Percentiles rank a stretch among this genome's conserved stretches.
phyloP scores from a whole-genome alignment of 2,888 invertebrate genomes.

The Euspilapteryx auroguttella region DNA sequence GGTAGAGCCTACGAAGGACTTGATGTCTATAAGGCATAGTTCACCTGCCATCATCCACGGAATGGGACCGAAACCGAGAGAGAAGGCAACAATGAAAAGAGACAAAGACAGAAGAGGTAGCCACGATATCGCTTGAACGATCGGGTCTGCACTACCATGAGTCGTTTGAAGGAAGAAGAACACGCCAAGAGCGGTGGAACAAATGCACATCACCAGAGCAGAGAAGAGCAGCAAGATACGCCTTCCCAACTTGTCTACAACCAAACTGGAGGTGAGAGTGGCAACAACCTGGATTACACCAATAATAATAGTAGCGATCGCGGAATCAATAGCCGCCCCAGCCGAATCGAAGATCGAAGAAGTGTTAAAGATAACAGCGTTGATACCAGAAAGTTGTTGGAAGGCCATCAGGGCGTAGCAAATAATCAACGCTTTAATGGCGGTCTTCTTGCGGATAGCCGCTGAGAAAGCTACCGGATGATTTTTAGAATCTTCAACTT shows the following conservation, averaged over 20 bases:
- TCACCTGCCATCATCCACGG: conserved; percentile 86
- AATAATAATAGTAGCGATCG: conserved; percentile 74
- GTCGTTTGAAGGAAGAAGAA: conserved; percentile 63
- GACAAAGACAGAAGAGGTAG: conserved; percentile 75
- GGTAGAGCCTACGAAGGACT: conserved; percentile 74
- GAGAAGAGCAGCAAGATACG: conserved; percentile 75
- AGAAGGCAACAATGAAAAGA: conserved; percentile 78
- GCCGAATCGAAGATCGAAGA: conserved; percentile 72
- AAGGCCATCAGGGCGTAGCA: conserved; percentile 84
- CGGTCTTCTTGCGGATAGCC: conserved; percentile 63
- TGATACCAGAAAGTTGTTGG: conserved; percentile 85
- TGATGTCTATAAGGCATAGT: conserved; percentile 77
- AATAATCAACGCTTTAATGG: conserved; percentile 69
- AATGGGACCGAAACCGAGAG: conserved; percentile 84
- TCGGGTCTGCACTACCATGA: conserved; percentile 20
- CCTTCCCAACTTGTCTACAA: conserved; percentile 82
- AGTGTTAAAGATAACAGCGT: conserved; percentile 82
- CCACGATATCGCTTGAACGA: conserved; percentile 66
- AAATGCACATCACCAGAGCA: conserved; percentile 69
- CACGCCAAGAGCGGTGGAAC: conserved; percentile 69
- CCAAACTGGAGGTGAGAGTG: conserved; percentile 72
- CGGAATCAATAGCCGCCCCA: conserved; percentile 57
- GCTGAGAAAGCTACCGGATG: conserved; percentile 57
- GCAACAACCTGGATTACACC: conserved; percentile 81
- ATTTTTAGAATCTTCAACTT: conserved; percentile 50